These are phyloP conservation scores for Platysternon megacephalum DNA, from an alignment of 2,113 vertebrate genomes.

Conservation along the genomic window DNA sequence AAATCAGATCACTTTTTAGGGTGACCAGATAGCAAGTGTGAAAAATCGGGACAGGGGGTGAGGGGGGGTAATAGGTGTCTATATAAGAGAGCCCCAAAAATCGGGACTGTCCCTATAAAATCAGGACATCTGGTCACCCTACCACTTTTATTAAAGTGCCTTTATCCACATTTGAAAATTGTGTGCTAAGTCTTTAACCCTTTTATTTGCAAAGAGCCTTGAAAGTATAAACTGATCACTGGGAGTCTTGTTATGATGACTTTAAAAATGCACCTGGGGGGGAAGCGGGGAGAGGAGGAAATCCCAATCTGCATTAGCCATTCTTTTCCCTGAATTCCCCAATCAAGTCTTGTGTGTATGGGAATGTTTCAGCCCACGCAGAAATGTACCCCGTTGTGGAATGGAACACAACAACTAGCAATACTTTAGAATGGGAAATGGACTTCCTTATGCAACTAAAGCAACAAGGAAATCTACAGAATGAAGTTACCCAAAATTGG, in stretches of 20 bases:
- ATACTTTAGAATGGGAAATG: not conserved
- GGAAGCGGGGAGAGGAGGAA: too few species aligned
- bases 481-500: not conserved
- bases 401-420: not conserved
- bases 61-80: too few species aligned
- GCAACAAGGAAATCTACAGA: not conserved
- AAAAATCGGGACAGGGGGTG: too few species aligned
- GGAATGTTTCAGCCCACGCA: not conserved
- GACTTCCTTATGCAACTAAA: not conserved
- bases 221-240: not conserved
- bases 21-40: too few species aligned
- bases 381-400: not conserved
- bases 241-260: not conserved
- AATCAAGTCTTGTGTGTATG: not conserved
- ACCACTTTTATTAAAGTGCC: not conserved
- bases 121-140: too few species aligned
- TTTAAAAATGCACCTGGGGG: not conserved
- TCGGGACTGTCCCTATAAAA: too few species aligned
- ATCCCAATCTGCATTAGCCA: not conserved
- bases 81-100: too few species aligned
- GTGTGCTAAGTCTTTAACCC: not conserved
- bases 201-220: not conserved
- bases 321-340: not conserved
- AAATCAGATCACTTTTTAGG: not conserved
- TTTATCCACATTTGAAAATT: not conserved